These are phyloP conservation scores for Psettodes erumei DNA, from an alignment of 2,113 vertebrate genomes.

Conservation along the genomic window DNA sequence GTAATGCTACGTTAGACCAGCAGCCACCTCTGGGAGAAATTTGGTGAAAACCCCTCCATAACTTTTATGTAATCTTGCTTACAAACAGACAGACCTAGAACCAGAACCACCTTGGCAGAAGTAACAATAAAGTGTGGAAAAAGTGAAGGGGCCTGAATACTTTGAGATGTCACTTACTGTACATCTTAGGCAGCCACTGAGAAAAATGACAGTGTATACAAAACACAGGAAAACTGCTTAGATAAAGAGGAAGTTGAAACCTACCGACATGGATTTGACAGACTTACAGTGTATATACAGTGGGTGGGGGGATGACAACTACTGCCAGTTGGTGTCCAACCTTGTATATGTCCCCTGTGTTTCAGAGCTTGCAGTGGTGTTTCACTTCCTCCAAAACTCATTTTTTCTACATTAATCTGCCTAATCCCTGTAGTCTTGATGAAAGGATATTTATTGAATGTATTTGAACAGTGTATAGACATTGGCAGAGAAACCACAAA, in stretches of 20 bases:
- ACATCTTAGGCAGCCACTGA: slow-evolving; percentile 45
- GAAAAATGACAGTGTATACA: slow-evolving; percentile 61
- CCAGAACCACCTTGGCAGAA: too few species aligned
- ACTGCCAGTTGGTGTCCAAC: slow-evolving; percentile 8
- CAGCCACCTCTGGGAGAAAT: too few species aligned
- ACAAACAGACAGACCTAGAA: too few species aligned
- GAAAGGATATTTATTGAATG: slow-evolving; percentile 39
- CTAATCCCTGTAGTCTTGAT: slow-evolving; percentile 43
- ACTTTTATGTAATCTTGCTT: too few species aligned
- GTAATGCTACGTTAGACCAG: too few species aligned
- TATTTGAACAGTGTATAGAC: background rate
- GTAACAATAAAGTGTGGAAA: background rate
- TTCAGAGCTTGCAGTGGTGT: slow-evolving; percentile 19
- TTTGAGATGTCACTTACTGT: background rate
- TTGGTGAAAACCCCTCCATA: too few species aligned
- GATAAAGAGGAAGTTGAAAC: slow-evolving; percentile 58
- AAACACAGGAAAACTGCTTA: slow-evolving; percentile 59
- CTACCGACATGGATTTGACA: slow-evolving; percentile 31
- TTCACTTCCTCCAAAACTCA: slow-evolving; percentile 42
- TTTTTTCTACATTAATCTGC: slow-evolving; percentile 54
- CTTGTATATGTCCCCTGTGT: slow-evolving; percentile 28
- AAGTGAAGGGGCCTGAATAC: too few species aligned
- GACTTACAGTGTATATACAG: slow-evolving; percentile 35
- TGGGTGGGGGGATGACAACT: background rate
- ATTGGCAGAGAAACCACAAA: background rate